phyloP scores from a whole-genome alignment of 2,888 invertebrate species.

The Monoplex corrugatus region DNA sequence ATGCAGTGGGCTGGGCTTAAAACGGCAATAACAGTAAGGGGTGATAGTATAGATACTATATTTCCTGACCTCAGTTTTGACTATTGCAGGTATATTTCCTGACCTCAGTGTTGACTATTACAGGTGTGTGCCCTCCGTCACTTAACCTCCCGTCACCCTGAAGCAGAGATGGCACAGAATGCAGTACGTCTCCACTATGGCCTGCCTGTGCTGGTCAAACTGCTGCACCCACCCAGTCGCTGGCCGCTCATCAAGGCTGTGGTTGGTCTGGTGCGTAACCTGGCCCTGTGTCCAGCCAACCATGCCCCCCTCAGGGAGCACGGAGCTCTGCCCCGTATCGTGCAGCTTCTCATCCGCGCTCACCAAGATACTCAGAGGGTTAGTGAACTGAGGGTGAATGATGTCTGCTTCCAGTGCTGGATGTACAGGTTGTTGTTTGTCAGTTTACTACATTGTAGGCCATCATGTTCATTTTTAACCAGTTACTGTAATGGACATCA shows the following conservation, averaged over 20 bases:
- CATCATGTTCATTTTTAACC: too few species aligned
- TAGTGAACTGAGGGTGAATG: too few species aligned
- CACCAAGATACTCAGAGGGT: slow-evolving; percentile 97
- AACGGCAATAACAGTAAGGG: too few species aligned
- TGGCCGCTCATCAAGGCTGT: slow-evolving; percentile 99
- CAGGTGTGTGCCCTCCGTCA: slow-evolving; percentile 96
- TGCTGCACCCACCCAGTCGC: slow-evolving; percentile 97
- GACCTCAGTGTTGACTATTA: slow-evolving; percentile 8
- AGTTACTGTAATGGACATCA: too few species aligned
- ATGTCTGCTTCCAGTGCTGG: too few species aligned
- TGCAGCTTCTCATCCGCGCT: slow-evolving; percentile 94
- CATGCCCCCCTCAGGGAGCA: slow-evolving; percentile 96
- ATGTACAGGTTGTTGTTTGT: too few species aligned
- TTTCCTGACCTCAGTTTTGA: too few species aligned
- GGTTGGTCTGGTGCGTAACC: slow-evolving; percentile 97
- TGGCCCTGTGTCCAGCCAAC: slow-evolving; percentile 97
- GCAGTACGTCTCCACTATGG: slow-evolving; percentile 94
- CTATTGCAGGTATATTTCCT: too few species aligned
- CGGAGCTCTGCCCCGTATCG: slow-evolving; percentile 96
- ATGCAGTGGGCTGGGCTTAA: too few species aligned
- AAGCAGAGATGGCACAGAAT: slow-evolving; percentile 98
- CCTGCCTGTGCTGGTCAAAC: slow-evolving; percentile 94
- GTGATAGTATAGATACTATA: too few species aligned
- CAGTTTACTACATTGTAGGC: too few species aligned
- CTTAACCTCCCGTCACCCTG: slow-evolving; percentile 96